phyloP scores from a whole-genome alignment of 1,140 invertebrate genomes.

The Drosophila nannoptera region DNA sequence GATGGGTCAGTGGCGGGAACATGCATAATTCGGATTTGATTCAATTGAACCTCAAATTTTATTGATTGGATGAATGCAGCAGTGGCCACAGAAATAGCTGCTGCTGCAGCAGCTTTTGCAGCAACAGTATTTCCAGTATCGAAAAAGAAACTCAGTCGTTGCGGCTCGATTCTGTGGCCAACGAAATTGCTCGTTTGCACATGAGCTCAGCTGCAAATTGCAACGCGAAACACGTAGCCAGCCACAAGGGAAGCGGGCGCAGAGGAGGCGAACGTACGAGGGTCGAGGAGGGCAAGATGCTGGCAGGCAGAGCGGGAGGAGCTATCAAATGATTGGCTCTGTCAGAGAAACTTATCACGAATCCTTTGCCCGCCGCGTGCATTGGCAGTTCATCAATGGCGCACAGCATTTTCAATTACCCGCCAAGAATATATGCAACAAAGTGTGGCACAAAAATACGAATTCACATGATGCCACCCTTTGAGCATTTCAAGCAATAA shows the following conservation, averaged over 20 bases:
- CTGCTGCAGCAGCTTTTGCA: conserved; percentile 28
- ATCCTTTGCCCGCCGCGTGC: conserved; percentile 48
- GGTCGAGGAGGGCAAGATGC: background rate
- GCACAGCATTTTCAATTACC: conserved; percentile 65
- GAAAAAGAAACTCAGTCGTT: conserved; percentile 27
- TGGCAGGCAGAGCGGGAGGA: conserved; percentile 3
- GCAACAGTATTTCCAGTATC: conserved; percentile 37
- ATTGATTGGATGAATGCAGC: conserved; percentile 60
- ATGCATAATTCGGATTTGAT: conserved; percentile 65
- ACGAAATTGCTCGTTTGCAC: conserved; percentile 65
- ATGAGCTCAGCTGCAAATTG: conserved; percentile 75
- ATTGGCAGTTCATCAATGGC: conserved; percentile 55
- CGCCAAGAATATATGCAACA: conserved; percentile 25
- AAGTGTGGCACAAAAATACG: conserved; percentile 4
- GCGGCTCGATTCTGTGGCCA: conserved; percentile 26
- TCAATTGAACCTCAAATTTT: conserved; percentile 64
- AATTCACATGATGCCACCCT: conserved; percentile 12
- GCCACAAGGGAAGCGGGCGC: conserved; percentile 2
- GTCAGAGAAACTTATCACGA: conserved; percentile 73
- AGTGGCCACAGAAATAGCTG: conserved; percentile 37
- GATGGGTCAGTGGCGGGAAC: conserved; percentile 1
- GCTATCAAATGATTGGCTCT: conserved; percentile 65
- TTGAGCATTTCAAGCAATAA: conserved; percentile 7
- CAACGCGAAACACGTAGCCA: conserved; percentile 69
- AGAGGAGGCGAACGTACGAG: background rate